Evolutionary conservation across 2,113 vertebrate genomes (phyloP).

Genomic region (Menura novaehollandiae): DNA sequence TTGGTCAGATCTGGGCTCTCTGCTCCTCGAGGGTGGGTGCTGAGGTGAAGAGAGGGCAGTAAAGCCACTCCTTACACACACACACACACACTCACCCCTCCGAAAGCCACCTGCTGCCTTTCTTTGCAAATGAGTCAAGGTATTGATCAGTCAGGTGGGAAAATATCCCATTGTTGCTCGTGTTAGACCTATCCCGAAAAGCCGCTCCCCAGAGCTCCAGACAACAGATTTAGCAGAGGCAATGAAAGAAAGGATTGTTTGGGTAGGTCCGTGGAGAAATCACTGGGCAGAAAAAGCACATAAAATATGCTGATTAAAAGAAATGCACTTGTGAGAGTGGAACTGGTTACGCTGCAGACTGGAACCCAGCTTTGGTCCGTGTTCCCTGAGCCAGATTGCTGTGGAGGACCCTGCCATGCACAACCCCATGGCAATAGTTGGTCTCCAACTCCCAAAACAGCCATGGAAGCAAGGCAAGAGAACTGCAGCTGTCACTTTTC

Average conservation of each 20-base stretch:
- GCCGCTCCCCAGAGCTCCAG: not conserved
- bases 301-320: not conserved
- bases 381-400: fast-evolving
- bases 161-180: not conserved
- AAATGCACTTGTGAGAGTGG: not conserved
- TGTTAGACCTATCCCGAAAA: not conserved
- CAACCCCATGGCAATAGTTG: fast-evolving
- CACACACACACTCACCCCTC: not conserved
- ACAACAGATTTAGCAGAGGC: not conserved
- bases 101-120: not conserved
- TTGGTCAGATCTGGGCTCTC: not conserved
- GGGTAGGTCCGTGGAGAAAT: not conserved
- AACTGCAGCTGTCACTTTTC: not conserved
- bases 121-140: not conserved
- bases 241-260: not conserved
- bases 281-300: not conserved
- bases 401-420: not conserved
- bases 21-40: not conserved
- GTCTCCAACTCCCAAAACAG: not conserved
- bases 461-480: not conserved
- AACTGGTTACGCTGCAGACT: not conserved
- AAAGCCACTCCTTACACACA: not conserved
- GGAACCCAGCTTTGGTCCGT: not conserved
- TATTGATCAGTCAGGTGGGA: not conserved
- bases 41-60: not conserved